Evolutionary conservation across 2,797 vertebrate genomes (phyloP), one percentile per base, ranked within the genome.

Genomic region (Arrhamphus sclerolepis): DNA sequence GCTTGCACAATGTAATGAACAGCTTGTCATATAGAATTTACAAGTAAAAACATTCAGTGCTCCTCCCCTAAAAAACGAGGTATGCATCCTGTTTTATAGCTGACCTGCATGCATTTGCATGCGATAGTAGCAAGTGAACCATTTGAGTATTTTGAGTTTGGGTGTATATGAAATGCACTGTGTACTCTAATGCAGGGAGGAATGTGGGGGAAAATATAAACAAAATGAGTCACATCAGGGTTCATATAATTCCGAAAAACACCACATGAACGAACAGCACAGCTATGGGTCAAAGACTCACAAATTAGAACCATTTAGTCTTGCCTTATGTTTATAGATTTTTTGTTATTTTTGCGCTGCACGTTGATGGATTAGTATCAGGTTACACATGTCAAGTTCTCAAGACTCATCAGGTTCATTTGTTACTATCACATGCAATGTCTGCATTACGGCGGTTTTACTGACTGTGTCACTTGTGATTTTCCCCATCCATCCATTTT

Each of bases 191-290:
- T 11, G 19, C 53, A 51, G 46, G 56, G 20, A 76, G 70, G 68
- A 88, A 86, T 83, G 60, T 71, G 60, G 58, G 46, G 69, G 70
- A 78, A 84, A 87, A 82, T 54, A 52, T 83, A 82, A 90, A 87
- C 82, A 85, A 20, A n/a, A 34, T 66, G 66, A 83, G 73, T 78
- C 82, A 86, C 72, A 77, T 75, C 56, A 62, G 72, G 78, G 65
- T 52, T 55, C 66, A 66, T 2, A 66, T 78, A 57, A 75, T 66
- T 70, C 58, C 62, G n/a, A 70, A 69, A 60, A 38, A 18, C 52
- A 28, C 58, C 34, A 17, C 4, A 4, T 40, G 70, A 80, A 77
- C 70, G 64, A 55, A 70, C 62, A 53, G 62, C 51, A 63, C 61
- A 1, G 2, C 20, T 29, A 29, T 7, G 59, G 85, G 82, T 86